phyloP scores from a whole-genome alignment of 2,113 vertebrate species.

The Pseudonaja textilis region DNA sequence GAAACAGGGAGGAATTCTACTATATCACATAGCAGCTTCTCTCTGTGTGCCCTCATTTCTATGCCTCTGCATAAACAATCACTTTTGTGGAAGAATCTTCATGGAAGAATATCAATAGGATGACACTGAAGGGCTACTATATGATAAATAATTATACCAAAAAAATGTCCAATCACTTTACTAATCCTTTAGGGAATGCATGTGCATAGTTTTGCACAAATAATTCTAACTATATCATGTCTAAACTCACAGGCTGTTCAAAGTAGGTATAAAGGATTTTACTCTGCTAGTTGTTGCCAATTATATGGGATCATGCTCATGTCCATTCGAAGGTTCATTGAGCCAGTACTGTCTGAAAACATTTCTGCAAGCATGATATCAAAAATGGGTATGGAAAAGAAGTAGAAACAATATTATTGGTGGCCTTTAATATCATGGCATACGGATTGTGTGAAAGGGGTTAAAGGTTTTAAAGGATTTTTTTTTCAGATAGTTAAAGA shows the following conservation, averaged over 20 bases:
- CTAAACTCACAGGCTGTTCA: not conserved
- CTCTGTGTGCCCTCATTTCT: not conserved
- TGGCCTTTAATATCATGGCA: not conserved
- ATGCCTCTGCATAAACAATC: not conserved
- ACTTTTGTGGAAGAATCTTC: not conserved
- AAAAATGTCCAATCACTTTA: not conserved
- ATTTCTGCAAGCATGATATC: not conserved
- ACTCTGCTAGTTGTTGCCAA: not conserved
- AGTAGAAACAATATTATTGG: not conserved
- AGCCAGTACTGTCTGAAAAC: not conserved
- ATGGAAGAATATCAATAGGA: not conserved
- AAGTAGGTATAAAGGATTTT: not conserved
- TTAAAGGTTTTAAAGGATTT: not conserved
- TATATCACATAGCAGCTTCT: not conserved
- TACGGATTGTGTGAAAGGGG: not conserved
- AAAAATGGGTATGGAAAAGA: not conserved
- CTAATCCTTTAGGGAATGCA: not conserved
- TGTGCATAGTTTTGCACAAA: not conserved
- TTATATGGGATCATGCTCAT: not conserved
- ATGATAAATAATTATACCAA: not conserved
- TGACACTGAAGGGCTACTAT: not conserved
- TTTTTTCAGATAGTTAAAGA: not conserved
- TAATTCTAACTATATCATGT: not conserved
- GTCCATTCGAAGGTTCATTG: not conserved
- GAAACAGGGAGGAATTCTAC: not conserved